phyloP scores from a whole-genome alignment of 1,140 invertebrate species.

The Dendroctonus valens region DNA sequence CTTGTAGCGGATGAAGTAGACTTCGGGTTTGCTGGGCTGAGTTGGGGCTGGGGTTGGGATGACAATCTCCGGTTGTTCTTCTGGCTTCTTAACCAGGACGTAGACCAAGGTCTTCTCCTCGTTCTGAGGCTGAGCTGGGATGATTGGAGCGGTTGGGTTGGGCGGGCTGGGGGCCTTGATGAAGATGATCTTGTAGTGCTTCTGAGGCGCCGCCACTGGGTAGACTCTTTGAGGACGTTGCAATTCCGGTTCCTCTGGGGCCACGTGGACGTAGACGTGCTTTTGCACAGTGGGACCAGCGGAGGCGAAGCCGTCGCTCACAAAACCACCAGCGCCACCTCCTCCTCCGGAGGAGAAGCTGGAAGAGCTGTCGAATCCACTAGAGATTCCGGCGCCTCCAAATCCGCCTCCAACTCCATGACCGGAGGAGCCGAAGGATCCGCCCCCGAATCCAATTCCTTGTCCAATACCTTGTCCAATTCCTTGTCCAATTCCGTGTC shows the following conservation, averaged over 20 bases:
- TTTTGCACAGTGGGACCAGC: constrained; percentile 57
- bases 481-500: too few relatives aligned
- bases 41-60: constrained; percentile 73
- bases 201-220: constrained; percentile 62
- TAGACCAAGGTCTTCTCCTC: constrained; percentile 88
- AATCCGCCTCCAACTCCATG: constrained; percentile 3
- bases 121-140: constrained; percentile 63
- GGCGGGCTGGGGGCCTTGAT: constrained; percentile 81
- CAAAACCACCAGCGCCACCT: constrained; percentile 23
- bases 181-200: constrained; percentile 87
- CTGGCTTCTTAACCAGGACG: constrained; percentile 81
- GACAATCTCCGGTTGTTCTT: constrained; percentile 73
- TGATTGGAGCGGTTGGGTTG: constrained; percentile 67
- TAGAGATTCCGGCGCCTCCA: constrained; percentile 56
- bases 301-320: constrained; percentile 4
- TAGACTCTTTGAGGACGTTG: constrained; percentile 49
- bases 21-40: constrained; percentile 79
- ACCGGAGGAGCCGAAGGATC: not conserved
- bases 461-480: not conserved
- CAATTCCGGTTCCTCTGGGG: constrained; percentile 68
- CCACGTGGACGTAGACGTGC: constrained; percentile 70
- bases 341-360: constrained; percentile 12
- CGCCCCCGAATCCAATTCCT: not conserved
- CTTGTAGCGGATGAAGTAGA: constrained; percentile 89
- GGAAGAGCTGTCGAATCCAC: constrained; percentile 70